phyloP scores from a whole-genome alignment of 2,797 vertebrate genomes.

The Perodicticus potto region DNA sequence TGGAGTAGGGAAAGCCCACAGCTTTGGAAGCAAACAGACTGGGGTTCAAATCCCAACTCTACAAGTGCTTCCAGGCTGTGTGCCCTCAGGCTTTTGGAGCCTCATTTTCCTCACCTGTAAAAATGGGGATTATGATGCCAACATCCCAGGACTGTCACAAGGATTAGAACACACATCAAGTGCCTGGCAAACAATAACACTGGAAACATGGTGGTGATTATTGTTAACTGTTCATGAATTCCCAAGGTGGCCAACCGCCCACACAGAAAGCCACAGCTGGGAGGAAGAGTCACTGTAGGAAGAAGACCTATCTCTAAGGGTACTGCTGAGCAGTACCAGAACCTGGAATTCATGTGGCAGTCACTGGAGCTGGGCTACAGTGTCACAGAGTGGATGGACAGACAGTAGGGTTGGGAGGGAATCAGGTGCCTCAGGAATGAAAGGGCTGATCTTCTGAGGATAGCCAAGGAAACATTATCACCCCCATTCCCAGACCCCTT shows the following conservation, averaged over 20 bases:
- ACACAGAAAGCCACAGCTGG: slow-evolving; percentile 14
- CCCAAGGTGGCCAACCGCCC: slow-evolving; percentile 4
- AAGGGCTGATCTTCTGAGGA: slow-evolving; percentile 32
- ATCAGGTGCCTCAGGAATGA: slow-evolving; percentile 32
- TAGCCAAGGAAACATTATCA: slow-evolving; percentile 48
- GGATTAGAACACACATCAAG: slow-evolving; percentile 30
- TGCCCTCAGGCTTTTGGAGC: slow-evolving; percentile 11
- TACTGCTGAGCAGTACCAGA: background rate
- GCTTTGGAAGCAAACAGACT: slow-evolving; percentile 56
- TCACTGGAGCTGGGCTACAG: background rate
- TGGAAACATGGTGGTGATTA: background rate
- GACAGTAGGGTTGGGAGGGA: background rate
- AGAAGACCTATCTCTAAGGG: background rate
- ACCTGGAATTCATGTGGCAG: background rate
- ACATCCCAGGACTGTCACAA: slow-evolving; percentile 42
- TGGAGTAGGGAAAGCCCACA: slow-evolving; percentile 10
- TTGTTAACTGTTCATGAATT: slow-evolving; percentile 21
- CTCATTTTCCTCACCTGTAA: slow-evolving; percentile 61
- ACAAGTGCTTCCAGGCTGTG: slow-evolving; percentile 36
- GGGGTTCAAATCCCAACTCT: slow-evolving; percentile 40
- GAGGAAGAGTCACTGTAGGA: background rate
- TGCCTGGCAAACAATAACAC: slow-evolving; percentile 14
- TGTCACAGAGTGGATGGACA: background rate
- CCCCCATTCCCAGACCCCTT: slow-evolving; percentile 41
- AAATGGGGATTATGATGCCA: slow-evolving; percentile 53